Conservation (phyloP, 1,140 invertebrate species). For the Harlomillsia oculata region DNA sequence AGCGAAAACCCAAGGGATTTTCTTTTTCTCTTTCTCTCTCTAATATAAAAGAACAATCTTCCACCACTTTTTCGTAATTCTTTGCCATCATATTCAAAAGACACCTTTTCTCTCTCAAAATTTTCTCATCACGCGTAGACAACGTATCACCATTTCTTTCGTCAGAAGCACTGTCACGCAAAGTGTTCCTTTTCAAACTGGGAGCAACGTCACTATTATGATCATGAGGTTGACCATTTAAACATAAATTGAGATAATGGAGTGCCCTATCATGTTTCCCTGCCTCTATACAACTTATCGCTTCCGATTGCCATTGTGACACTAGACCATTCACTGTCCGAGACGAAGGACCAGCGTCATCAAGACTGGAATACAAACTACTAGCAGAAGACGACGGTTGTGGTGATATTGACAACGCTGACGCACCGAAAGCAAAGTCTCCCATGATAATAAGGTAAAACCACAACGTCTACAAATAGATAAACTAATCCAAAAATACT, state of each 20-base stretch:
- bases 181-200: not conserved
- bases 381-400: no score
- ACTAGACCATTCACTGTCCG: no score
- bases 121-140: conserved; percentile 20
- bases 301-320: conserved; percentile 13
- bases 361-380: no score
- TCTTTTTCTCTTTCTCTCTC: conserved; percentile 3
- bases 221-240: conserved; percentile 7
- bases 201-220: not conserved
- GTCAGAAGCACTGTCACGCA: not conserved
- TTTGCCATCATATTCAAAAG: conserved; percentile 23
- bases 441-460: no score
- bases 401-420: no score
- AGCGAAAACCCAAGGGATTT: conserved; percentile 28
- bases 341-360: no score
- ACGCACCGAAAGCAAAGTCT: no score
- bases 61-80: conserved; percentile 21
- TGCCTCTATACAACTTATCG: conserved; percentile 1
- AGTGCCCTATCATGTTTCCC: conserved; percentile 13
- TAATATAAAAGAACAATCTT: conserved; percentile 25
- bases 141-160: not conserved
- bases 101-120: conserved; percentile 30
- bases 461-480: no score
- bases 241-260: conserved; percentile 12
- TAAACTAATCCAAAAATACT: no score